Evolutionary conservation across 1,140 invertebrate genomes (phyloP), one percentile per base, ranked within the genome.

Genomic region (Papilio dardanus): DNA sequence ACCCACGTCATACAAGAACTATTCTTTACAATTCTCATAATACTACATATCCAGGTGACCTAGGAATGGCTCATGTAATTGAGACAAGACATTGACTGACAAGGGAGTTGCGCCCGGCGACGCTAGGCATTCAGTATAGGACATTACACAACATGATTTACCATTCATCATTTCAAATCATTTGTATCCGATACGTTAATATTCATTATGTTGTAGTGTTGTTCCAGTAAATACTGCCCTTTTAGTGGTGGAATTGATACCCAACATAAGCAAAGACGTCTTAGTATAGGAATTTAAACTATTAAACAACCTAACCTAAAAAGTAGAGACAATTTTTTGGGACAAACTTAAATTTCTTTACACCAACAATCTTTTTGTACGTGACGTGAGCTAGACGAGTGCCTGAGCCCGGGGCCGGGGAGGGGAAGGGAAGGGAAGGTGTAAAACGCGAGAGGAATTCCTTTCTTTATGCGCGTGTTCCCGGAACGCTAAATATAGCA

Each of bases 401-500:
- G 24, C 54, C 19, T 14, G 24, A 24, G 21, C 6, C 6, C 21
- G 24, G 50, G 54, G 54, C 3, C 28, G 24, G 10, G 42, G 4
- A 62, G 24, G 10, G 42, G 4, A n/a, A 16, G 42, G 42, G 42
- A 19, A 16, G 42, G 42, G 42, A 46, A 19, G 33, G 67, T 69
- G 33, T 40, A 37, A 31, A 58, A 35, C 46, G 40, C 28, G 30
- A 19, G 46, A 58, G 71, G 71, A 73, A 73, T 73, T 73, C 71
- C 46, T 73, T 73, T 73, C 71, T 73, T 69, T 73, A 77, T 74
- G 74, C 65, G 58, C 74, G 66, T 37, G 75, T 78, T 73, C 58
- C 74, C 68, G 77, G 67, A 78, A 74, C 42, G 62, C 77, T 78
- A 78, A 78, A 78, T 78, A 76, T 78, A 78, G 69, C 71, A n/a